Percentiles rank a stretch among this genome's conserved stretches.
phyloP scores from a whole-genome alignment of 2,888 invertebrate species.

The Glaucopsyche alexis region DNA sequence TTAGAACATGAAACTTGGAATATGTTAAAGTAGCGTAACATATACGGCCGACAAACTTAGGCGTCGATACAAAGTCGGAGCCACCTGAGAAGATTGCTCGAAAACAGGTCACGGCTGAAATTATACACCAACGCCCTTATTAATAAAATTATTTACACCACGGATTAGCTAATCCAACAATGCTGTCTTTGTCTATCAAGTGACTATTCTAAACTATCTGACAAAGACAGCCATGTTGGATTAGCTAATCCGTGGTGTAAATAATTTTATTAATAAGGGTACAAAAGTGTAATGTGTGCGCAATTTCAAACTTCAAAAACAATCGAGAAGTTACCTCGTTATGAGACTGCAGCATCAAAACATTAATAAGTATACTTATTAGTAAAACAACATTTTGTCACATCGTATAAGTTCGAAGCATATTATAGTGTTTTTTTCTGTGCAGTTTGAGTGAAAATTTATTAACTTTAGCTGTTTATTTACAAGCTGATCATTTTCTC shows the following conservation, averaged over 20 bases:
- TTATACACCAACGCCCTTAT: background rate
- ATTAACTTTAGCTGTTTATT: background rate
- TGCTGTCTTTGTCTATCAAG: too few species aligned
- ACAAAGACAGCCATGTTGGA: too few species aligned
- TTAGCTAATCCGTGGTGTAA: too few species aligned
- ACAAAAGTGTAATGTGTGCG: conserved; percentile 9
- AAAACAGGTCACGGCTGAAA: background rate
- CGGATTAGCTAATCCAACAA: too few species aligned
- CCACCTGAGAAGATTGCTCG: background rate
- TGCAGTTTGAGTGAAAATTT: background rate
- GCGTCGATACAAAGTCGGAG: background rate
- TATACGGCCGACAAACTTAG: background rate
- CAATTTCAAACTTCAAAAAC: conserved; percentile 1
- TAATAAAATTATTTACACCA: too few species aligned
- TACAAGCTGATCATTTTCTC: too few species aligned
- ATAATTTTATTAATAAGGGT: too few species aligned
- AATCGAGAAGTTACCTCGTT: conserved; percentile 6
- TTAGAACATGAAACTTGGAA: background rate
- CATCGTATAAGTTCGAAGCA: background rate
- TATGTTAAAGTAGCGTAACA: background rate
- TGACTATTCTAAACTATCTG: too few species aligned
- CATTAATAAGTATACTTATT: background rate
- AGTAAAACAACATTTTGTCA: background rate
- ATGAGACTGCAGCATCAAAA: background rate
- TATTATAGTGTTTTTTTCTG: background rate